Evolutionary conservation across 2,888 invertebrate species (phyloP), one percentile per base, ranked within the genome.

Genomic region (Pasiphila rectangulata): DNA sequence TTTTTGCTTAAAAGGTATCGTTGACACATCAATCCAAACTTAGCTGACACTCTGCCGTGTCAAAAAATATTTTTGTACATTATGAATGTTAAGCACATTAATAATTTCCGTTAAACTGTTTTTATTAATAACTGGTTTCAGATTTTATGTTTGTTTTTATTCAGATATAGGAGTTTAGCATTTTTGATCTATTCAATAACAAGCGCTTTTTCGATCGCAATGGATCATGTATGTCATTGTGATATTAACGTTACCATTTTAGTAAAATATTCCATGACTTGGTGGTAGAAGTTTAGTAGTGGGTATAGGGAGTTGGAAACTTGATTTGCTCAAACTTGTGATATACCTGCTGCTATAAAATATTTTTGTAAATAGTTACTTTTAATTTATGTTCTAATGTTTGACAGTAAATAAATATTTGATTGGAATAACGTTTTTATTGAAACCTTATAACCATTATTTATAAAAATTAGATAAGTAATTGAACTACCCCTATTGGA

Each of bases 241-340:
- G 58, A 58, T 58, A 58, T 50, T 54, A 59, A 44, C 41, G 35
- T 46, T 40, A 50, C 43, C 36, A 40, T 32, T 23, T 24, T 34
- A 35, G 45, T 35, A 37, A 50, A 39, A 48, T 43, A 56, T 57
- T 57, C 45, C 45, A 50, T 37, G 41, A 56, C 57, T 66, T 59
- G 82, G 80, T 83, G 83, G 79, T 68, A 79, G 79, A 70, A 67
- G 63, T 59, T 59, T 61, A 60, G 53, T 57, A 59, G 39, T 64
- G 66, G 61, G 63, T 56, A 60, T 52, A 54, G 54, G 46, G 62
- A 55, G 60, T 59, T 46, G 56, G 51, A 55, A 48, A 46, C 59
- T 64, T 59, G 42, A 60, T 63, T 74, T 73, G 73, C 74, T 78
- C 75, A 77, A 75, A 35, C 38, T 29, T 52, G 30, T 46, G 36